Evolutionary conservation across 2,113 vertebrate genomes (phyloP), one percentile per base, ranked within the genome.

Genomic region (Fulica atra): DNA sequence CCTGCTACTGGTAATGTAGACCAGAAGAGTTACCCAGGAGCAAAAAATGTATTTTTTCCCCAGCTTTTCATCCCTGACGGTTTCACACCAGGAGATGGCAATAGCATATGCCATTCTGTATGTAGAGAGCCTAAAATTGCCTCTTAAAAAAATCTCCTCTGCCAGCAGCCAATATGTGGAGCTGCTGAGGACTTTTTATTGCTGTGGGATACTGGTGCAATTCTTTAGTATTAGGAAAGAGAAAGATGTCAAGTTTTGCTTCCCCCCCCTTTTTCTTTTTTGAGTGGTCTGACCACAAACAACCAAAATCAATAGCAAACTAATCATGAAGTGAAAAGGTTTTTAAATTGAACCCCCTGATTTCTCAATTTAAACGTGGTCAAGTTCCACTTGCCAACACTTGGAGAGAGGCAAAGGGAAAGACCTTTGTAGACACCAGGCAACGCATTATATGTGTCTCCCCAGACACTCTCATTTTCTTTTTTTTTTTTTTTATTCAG

Each of bases 381-480:
- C 33, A 71, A 54, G 10, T 92, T 91, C 60, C 4, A 81, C 51
- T 92, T 88, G 71, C 23, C 0, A 1, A 12, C 0, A 0, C 51
- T 70, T 84, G 42, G 42, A 90, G 38, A 88, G 46, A 81, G 76
- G 64, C 50, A 86, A 86, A 94, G 69, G 46, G 72, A 91, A 80
- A 50, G 69, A 42, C 11, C 9, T 66, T 91, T 96, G 81, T 53
- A 84, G 53, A 71, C 53, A 76, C 11, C 16, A 81, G 38, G 33
- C 50, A 57, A 13, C 65, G n/a, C 16, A 28, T 44, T 82, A 31
- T 42, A 46, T 64, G 29, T 74, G 28, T 53, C 38, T 94, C 53
- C 42, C 28, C 42, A 84, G 85, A 74, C 44, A 65, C 65, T 81
- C 20, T 74, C 1, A 50, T 90, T 94, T 95, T 56, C 44, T 40